Evolutionary conservation across 2,888 invertebrate genomes (phyloP), one percentile per base, ranked within the genome.

Genomic region (Eurytoma californica): DNA sequence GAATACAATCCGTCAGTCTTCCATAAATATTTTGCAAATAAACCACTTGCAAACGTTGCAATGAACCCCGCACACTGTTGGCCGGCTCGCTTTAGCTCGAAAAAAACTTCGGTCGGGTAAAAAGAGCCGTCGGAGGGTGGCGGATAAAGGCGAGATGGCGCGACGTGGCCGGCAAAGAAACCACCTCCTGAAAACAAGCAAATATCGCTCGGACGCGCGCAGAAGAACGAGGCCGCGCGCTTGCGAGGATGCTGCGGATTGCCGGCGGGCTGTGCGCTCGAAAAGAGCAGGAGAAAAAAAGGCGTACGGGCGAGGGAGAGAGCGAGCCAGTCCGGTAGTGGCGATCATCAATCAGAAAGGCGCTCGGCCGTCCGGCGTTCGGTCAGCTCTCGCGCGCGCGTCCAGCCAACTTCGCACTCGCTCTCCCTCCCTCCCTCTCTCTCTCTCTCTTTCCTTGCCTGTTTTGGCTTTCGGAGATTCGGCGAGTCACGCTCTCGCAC

Each of bases 331-430:
- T 88, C 88, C 89, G 84, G 85, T 84, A 85, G 88, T 87, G 86
- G 89, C 86, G 88, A 89, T 90, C 90, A 88, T 89, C 89, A 87
- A 87, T 87, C 87, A 87, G 87, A 84, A 86, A 86, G 84, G 86
- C 86, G 86, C 87, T 87, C 87, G 86, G 86, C 86, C 87, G 86
- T 88, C 87, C 88, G 88, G 87, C 87, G 75, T 78, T 80, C 76
- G 80, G 80, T 80, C 78, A 80, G 86, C 85, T 85, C 86, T 84
- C 85, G 84, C 86, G 84, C 86, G 86, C 87, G 87, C 86, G 86
- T 86, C 87, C 84, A 83, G 82, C 87, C 88, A 86, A 83, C 77
- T 79, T 80, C 79, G 80, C 76, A 81, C 77, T 80, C 79, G 51
- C 55, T 24, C 68, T 24, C 70, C 70, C 65, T 12, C 57, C 24